Evolutionary conservation across 35 echinoderm and acorn worm species (phyloP).

Genomic region (Apostichopus californicus): DNA sequence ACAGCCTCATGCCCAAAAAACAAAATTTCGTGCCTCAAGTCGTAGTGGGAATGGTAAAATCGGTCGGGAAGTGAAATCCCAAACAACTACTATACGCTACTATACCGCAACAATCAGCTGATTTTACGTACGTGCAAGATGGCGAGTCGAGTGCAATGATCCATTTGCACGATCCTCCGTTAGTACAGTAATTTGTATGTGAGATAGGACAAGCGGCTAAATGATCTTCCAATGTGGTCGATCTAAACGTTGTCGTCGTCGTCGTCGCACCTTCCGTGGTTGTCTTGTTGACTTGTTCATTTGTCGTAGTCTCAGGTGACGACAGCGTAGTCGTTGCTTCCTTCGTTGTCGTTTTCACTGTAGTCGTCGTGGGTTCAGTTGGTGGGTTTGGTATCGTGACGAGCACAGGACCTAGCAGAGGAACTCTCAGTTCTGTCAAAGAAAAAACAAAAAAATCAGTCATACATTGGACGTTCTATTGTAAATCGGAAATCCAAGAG

Average conservation of each 20-base stretch:
- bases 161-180: slow-evolving; percentile 73
- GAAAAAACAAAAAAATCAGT: not conserved
- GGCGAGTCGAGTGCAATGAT: slow-evolving; percentile 38
- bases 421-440: not conserved
- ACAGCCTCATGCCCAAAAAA: no score
- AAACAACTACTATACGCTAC: no score
- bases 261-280: not conserved
- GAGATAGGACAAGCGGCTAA: not conserved
- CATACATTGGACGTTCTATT: no score
- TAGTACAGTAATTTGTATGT: slow-evolving; percentile 66
- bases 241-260: not conserved
- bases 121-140: slow-evolving; percentile 65
- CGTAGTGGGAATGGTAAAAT: no score
- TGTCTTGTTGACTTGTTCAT: not conserved
- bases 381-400: not conserved
- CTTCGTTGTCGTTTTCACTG: not conserved
- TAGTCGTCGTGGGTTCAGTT: not conserved
- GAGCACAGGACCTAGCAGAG: not conserved
- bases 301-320: not conserved
- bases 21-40: no score
- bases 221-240: slow-evolving; percentile 3
- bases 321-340: not conserved
- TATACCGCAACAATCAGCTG: no score
- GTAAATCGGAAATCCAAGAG: not conserved
- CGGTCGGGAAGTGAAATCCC: no score